Base-by-base conservation (phyloP, 2,113 vertebrate species). In the Columba livia region DNA sequence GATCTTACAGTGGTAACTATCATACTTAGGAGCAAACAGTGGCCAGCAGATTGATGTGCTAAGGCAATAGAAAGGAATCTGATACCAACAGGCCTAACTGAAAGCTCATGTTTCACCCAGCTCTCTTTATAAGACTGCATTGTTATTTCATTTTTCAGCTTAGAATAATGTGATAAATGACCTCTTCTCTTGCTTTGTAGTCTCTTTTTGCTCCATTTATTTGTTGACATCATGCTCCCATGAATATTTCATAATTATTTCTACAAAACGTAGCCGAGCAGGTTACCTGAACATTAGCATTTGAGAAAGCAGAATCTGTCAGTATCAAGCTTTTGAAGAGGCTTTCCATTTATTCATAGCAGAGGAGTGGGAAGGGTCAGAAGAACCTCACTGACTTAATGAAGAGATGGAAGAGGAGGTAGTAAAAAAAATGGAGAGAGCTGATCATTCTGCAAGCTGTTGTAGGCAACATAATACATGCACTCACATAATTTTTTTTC, bases 191-290 rank as follows among this genome's bases (percentile, higher is more conserved):
- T 95, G 65, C 69, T 92, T 93, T 88, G 79, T 84, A 66, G 67
- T 51, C 51, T 86, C 28, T 86, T 79, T 88, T 92, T 94, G 81
- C 89, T 83, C 66, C 65, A 84, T 89, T 88, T 96, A 85, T 91
- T 96, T 94, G 92, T 95, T 92, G 81, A 91, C 66, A 85, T 93
- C 78, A 56, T 86, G 42, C 24, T 93, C 11, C 93, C 62, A 95
- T 96, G 92, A 97, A 96, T 97, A 96, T 97, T 97, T 96, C 75
- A 96, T 95, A 44, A 29, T 93, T 96, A 87, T 87, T 96, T 96
- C 91, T 88, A 77, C 54, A 96, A 96, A 95, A 92, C 64, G 57
- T 92, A 2, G 4, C 90, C 86, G 84, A 95, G 93, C 79, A 90
- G 94, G 94, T 94, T 95, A 96, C 44, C 61, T 11, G 64, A 11